Percentiles rank a stretch among this genome's conserved stretches.
Conservation (phyloP, 2,113 vertebrate species). For the Coptodon bakossiorum region DNA sequence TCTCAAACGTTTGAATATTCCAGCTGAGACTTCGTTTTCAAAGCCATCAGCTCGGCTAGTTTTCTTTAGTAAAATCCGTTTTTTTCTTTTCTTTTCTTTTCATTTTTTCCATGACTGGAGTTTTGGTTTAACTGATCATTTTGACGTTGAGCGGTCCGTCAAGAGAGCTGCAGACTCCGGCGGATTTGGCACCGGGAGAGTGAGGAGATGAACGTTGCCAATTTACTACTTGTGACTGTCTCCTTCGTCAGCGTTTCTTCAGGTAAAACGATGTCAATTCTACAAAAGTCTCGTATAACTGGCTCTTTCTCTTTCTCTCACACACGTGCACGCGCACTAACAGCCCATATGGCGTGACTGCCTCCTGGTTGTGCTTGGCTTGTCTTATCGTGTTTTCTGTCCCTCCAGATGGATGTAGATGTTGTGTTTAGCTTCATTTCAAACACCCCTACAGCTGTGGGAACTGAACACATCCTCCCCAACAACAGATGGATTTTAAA, state of each 20-base stretch:
- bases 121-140: not conserved
- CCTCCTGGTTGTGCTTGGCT: not conserved
- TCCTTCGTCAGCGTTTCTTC: constrained; percentile 35
- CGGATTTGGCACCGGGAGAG: constrained; percentile 5
- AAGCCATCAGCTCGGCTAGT: not conserved
- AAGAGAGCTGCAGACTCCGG: not conserved
- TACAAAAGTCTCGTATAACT: not conserved
- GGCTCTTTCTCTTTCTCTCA: not conserved
- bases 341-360: not conserved
- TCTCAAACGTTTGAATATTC: constrained; percentile 27
- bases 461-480: not conserved
- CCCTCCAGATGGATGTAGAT: constrained; percentile 13
- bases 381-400: not conserved
- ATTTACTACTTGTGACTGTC: constrained; percentile 45
- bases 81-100: not conserved
- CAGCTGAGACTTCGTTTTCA: constrained; percentile 5
- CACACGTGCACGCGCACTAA: not conserved
- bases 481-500: not conserved
- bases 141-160: not conserved
- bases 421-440: constrained; percentile 1
- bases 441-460: not conserved
- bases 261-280: constrained; percentile 38
- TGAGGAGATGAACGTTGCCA: constrained; percentile 61
- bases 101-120: not conserved
- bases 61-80: not conserved